Base-by-base conservation (phyloP, 2,888 invertebrate species). In the Lithophane ornitopus region DNA sequence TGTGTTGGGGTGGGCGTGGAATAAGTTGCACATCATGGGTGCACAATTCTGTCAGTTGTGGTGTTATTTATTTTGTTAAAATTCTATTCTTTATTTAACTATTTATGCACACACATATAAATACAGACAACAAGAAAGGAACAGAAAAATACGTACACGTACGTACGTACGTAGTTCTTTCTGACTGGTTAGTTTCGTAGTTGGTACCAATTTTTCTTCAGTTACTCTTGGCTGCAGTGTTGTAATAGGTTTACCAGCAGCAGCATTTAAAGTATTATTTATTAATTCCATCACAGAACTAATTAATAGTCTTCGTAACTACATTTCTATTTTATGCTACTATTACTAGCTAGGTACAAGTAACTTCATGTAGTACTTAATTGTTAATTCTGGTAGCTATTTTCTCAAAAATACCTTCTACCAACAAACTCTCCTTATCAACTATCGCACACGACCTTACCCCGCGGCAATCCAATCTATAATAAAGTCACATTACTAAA, bases 401-500 rank as follows among this genome's bases (percentile, higher is more conserved):
- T 26, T 19, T 44, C 11, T 19, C 19, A 63, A 41, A 63, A 11
- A 39, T 39, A 39, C 34, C 34, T 19, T 28, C 28, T 59, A 19
- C 22, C n/a, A 22, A 41, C 8, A 44, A n/a, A n/a, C n/a, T 49
- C n/a, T 6, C 26, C 39, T 49, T 72, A 79, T 79, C 79, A 22
- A 6, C 3, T 34, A 79, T 62, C 73, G 58, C 19, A 41, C 62
- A 70, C 69, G 49, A 74, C 46, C 58, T 52, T 22, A 65, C 74
- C 82, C 84, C 44, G 71, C 70, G 63, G 82, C 84, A 46, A 73
- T 71, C 75, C 81, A 71, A 86, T 86, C 83, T 68, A 80, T 83
- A 83, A 82, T 85, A 76, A 76, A 70, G 82, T 75, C 80, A 82
- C 73, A 87, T 85, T 87, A 85, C 70, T 69, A 77, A 80, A 80